Evolutionary conservation across 2,888 invertebrate species (phyloP), one percentile per base, ranked within the genome.

Genomic region (Trypoxylon attenuatum): DNA sequence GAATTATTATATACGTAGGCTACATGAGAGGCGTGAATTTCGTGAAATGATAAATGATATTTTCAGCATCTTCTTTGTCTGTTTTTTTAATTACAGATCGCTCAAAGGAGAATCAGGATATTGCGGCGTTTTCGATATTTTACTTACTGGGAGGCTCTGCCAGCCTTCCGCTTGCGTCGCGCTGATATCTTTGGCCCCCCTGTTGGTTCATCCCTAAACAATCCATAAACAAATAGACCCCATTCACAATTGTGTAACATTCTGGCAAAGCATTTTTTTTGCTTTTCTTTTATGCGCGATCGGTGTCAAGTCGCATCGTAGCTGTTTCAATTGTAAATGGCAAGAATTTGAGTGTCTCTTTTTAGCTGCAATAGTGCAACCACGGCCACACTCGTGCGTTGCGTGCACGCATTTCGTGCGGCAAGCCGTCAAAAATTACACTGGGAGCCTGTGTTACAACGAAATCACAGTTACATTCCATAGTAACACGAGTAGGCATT

Each of bases 201-300:
- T 87, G 89, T 89, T 84, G 89, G 88, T 89, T 90, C 90, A 88
- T 89, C 90, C 90, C 90, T 90, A 90, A 89, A 90, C 89, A 90
- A 87, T 87, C 80, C 86, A 83, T 78, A 87, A 86, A 85, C 86
- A 82, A 85, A 84, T 84, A 79, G 82, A 79, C 76, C 85, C 85
- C 82, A 78, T 71, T 84, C 84, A 82, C 83, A 76, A 83, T 83
- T 76, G 79, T 80, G 81, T 66, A 71, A 74, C 41, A 71, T 29
- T 64, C 59, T 63, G 51, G 57, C 51, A 56, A 42, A 52, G 45
- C 38, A 45, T 15, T 65, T 49, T 45, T 59, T 46, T 43, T 42
- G 49, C 38, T 45, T 41, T 41, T 41, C 50, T 33, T 23, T 23
- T 38, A 27, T 19, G 33, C 21, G 21, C 22, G 21, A 1, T 39